phyloP scores from a whole-genome alignment of 2,113 vertebrate genomes.

The Callocephalon fimbriatum region DNA sequence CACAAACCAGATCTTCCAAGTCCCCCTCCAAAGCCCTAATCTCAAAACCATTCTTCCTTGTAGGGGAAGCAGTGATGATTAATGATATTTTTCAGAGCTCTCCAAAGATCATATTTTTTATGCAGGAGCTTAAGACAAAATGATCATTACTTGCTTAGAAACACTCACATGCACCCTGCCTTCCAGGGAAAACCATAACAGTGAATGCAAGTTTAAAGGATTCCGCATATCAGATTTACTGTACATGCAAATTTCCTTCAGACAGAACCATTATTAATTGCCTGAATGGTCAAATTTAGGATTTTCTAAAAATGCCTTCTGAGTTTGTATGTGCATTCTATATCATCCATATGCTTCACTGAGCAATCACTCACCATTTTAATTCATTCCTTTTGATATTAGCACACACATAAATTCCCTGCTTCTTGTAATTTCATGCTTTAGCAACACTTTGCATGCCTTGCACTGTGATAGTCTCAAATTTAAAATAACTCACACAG shows the following conservation, averaged over 20 bases:
- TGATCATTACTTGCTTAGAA: neutral
- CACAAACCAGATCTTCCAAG: constrained; percentile 22
- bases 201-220: neutral
- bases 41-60: constrained; percentile 46
- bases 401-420: neutral
- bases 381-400: neutral
- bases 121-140: neutral
- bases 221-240: neutral
- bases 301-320: neutral
- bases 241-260: neutral
- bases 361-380: neutral
- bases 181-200: neutral
- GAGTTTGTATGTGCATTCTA: neutral
- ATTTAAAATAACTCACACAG: neutral
- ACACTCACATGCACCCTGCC: neutral
- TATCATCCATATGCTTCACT: neutral
- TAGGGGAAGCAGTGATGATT: neutral
- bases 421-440: neutral
- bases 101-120: neutral
- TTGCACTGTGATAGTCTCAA: neutral
- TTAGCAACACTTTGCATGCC: neutral
- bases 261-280: neutral
- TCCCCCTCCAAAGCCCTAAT: neutral
- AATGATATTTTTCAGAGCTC: constrained; percentile 12
- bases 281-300: neutral